A percentile compares a stretch with the other conserved stretches of the same genome.
phyloP scores from a whole-genome alignment of 2,797 vertebrate species.

The Cercopithecus mitis region DNA sequence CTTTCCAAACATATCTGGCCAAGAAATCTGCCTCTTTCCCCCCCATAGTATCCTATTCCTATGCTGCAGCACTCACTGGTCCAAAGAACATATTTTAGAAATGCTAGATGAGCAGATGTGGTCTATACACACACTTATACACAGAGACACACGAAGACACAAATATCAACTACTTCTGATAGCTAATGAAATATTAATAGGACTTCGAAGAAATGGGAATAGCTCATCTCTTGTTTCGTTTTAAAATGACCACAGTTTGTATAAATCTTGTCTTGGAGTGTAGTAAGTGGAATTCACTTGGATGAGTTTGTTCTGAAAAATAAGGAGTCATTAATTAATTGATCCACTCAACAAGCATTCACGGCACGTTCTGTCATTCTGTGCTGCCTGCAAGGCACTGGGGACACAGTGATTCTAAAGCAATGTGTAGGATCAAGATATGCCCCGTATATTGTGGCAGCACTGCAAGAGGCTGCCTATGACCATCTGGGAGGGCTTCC shows the following conservation, averaged over 20 bases:
- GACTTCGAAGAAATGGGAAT: not conserved
- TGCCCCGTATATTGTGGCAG: not conserved
- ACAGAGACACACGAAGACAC: not conserved
- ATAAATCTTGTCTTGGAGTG: not conserved
- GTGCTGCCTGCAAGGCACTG: not conserved
- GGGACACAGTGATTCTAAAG: not conserved
- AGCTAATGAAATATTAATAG: not conserved
- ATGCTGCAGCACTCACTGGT: not conserved
- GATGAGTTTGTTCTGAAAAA: not conserved
- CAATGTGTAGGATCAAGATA: not conserved
- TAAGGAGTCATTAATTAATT: not conserved
- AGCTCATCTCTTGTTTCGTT: not conserved
- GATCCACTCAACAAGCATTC: not conserved
- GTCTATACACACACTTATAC: not conserved
- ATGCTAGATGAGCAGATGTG: not conserved
- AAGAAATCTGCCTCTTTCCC: not conserved
- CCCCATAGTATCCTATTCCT: not conserved
- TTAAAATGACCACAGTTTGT: conserved; percentile 15
- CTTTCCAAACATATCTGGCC: not conserved
- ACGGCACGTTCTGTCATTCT: not conserved
- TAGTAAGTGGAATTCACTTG: not conserved
- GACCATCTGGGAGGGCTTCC: not conserved
- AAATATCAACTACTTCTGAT: not conserved
- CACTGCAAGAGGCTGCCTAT: not conserved
- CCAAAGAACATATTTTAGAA: not conserved